Conservation (phyloP, 1,140 invertebrate species). For the Andrena cerasifolii region DNA sequence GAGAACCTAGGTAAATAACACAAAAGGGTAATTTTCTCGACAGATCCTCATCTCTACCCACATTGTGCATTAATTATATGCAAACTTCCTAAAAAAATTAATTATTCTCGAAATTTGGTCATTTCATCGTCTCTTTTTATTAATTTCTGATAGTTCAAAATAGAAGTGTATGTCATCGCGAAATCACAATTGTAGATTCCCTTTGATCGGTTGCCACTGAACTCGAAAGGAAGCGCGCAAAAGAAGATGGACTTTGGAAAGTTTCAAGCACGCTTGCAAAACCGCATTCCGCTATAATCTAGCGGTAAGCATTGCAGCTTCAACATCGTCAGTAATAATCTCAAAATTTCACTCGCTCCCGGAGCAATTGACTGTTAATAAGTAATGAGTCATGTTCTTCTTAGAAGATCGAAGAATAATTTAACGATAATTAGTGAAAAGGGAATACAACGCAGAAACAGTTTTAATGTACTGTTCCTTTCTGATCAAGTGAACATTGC, state of each 20-base stretch:
- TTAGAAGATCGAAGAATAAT: background rate
- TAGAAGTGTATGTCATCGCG: too few species aligned
- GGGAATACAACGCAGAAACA: background rate
- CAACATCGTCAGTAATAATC: background rate
- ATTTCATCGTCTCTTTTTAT: too few species aligned
- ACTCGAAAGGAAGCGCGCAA: background rate
- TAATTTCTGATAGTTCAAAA: too few species aligned
- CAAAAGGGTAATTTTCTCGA: too few species aligned
- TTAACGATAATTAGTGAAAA: background rate
- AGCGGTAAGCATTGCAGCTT: background rate
- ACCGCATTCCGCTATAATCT: conserved; percentile 12
- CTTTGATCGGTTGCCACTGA: too few species aligned
- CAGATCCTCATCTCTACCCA: too few species aligned
- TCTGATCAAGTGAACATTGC: too few species aligned
- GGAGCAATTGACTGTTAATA: background rate
- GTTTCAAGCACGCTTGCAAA: background rate
- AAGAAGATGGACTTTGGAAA: background rate
- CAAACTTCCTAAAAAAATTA: too few species aligned
- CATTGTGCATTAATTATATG: too few species aligned
- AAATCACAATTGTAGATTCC: background rate
- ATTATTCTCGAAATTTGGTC: too few species aligned
- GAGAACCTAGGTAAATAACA: too few species aligned
- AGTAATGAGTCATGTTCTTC: background rate
- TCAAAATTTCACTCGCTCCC: background rate
- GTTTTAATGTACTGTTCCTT: background rate